phyloP scores from a whole-genome alignment of 2,888 invertebrate species.

The Lasioglossum oenotherae region DNA sequence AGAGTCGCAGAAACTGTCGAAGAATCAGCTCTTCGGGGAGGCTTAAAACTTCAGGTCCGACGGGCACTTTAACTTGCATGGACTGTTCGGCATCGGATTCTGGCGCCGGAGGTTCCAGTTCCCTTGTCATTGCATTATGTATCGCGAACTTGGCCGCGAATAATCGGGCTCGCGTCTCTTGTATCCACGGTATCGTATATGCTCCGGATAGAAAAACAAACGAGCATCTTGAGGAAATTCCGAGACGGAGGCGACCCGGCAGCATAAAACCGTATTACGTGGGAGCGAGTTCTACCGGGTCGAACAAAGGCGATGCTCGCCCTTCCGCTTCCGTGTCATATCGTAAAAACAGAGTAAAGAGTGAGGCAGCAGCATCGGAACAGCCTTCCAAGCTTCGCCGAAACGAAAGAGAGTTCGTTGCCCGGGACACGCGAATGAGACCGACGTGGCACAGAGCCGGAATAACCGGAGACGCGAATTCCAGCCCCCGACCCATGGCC shows the following conservation, averaged over 20 bases:
- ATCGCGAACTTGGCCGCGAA: neutral
- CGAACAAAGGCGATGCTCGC: neutral
- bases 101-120: neutral
- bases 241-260: neutral
- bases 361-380: neutral
- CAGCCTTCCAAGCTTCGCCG: neutral
- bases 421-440: neutral
- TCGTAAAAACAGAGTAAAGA: slow-evolving; percentile 2
- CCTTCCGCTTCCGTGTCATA: neutral
- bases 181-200: neutral
- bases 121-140: neutral
- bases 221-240: neutral
- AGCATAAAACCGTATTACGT: slow-evolving; percentile 10
- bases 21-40: neutral
- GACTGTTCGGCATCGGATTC: neutral
- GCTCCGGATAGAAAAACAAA: neutral
- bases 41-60: neutral
- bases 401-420: slow-evolving; percentile 4
- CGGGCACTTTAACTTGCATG: neutral
- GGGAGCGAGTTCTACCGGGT: neutral
- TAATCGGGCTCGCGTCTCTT: neutral
- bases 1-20: neutral
- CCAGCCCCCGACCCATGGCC: neutral
- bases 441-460: neutral
- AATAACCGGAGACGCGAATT: slow-evolving; percentile 8